phyloP scores from a whole-genome alignment of 2,113 vertebrate species.

The Cyanistes caeruleus region DNA sequence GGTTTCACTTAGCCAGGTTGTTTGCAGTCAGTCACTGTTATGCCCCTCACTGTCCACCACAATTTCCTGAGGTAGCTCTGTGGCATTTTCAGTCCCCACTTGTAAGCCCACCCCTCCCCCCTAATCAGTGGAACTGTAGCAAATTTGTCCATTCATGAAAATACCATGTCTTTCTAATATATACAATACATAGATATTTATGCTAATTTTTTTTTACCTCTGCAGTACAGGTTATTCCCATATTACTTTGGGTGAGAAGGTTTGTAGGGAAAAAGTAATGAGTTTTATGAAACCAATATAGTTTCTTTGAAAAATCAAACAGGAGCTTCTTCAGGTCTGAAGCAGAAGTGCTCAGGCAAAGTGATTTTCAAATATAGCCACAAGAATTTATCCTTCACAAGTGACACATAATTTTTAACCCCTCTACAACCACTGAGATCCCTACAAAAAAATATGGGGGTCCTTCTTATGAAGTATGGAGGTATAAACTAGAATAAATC shows the following conservation, averaged over 20 bases:
- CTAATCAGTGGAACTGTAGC: background rate
- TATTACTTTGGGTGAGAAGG: background rate
- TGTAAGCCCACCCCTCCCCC: background rate
- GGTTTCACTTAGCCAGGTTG: slow-evolving; percentile 27
- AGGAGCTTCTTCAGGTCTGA: background rate
- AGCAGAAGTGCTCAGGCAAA: background rate
- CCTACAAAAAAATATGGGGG: background rate
- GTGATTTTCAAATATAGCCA: background rate
- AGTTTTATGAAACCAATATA: background rate
- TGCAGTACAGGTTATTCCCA: background rate
- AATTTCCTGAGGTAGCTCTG: background rate
- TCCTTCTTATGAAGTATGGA: background rate
- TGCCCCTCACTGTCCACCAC: background rate
- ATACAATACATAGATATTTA: background rate
- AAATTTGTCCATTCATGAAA: background rate
- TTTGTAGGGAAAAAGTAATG: background rate
- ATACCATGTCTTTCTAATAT: background rate
- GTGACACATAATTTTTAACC: background rate
- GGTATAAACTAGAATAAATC: background rate
- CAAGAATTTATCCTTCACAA: background rate
- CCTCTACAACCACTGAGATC: background rate
- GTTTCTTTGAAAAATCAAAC: background rate
- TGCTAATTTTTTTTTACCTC: background rate
- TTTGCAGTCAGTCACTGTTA: slow-evolving; percentile 24
- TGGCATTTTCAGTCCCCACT: background rate